phyloP scores from a whole-genome alignment of 2,113 vertebrate species.

The Sinocyclocheilus anshuiensis region DNA sequence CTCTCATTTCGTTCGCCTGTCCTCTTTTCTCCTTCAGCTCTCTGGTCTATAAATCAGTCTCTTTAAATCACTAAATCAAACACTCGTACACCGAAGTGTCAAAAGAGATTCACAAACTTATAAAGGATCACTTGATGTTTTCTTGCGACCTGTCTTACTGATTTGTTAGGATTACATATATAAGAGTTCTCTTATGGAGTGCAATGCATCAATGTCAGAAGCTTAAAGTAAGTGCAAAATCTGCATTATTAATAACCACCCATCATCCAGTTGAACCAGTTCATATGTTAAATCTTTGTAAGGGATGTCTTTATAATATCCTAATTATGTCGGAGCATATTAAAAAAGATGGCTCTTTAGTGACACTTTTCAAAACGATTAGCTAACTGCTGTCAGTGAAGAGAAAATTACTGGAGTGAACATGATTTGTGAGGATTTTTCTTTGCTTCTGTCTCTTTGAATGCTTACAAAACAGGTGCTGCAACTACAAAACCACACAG shows the following conservation, averaged over 20 bases:
- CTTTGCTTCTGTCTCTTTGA: neutral
- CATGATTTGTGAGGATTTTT: neutral
- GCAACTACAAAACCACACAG: constrained; percentile 39
- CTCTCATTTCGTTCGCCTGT: neutral
- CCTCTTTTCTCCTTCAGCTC: constrained; percentile 25
- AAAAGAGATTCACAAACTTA: constrained; percentile 57
- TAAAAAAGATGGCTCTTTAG: neutral
- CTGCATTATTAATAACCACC: neutral
- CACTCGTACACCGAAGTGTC: constrained; percentile 36
- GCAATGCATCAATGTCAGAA: constrained; percentile 1
- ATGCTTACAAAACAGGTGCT: neutral
- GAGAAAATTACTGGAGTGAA: neutral
- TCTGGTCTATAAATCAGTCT: constrained; percentile 60
- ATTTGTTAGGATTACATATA: neutral
- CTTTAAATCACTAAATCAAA: constrained; percentile 62
- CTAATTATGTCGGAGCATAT: neutral
- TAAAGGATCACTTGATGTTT: neutral
- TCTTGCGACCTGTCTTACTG: neutral
- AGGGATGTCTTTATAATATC: neutral
- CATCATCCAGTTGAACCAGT: neutral
- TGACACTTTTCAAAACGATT: neutral
- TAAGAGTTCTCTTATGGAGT: neutral
- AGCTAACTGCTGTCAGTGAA: neutral
- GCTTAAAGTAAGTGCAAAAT: neutral
- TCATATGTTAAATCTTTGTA: neutral